Evolutionary conservation across 2,113 vertebrate species (phyloP).

Genomic region (Ophthalmolycus amberensis): DNA sequence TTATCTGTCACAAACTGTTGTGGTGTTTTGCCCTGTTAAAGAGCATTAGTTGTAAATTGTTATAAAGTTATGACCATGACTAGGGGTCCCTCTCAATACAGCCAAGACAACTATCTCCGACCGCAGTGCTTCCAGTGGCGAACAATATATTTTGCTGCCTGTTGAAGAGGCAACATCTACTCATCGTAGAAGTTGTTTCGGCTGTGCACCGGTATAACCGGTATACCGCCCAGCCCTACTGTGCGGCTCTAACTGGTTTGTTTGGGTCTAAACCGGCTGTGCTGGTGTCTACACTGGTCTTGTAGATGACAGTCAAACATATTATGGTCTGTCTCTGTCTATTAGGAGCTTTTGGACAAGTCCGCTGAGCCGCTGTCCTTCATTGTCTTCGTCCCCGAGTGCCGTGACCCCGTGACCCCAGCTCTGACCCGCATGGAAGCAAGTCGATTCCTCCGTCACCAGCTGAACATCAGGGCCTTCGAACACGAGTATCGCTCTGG

Average conservation of each 20-base stretch:
- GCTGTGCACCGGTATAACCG: too few species aligned
- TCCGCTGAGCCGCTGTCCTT: constrained; percentile 79
- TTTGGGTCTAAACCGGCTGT: background rate
- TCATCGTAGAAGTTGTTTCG: too few species aligned
- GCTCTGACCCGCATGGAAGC: constrained; percentile 75
- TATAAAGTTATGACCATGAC: too few species aligned
- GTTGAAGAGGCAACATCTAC: too few species aligned
- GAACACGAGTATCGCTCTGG: constrained; percentile 79
- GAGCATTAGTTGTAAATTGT: too few species aligned
- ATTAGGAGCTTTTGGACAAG: constrained; percentile 65
- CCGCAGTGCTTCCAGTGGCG: too few species aligned
- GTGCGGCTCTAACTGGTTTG: background rate
- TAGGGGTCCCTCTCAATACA: too few species aligned
- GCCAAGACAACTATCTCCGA: too few species aligned
- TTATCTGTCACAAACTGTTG: too few species aligned
- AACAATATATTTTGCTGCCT: too few species aligned
- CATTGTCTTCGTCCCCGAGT: constrained; percentile 76
- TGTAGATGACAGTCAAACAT: background rate
- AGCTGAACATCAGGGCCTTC: constrained; percentile 67
- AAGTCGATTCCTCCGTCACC: constrained; percentile 74
- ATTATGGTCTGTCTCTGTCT: background rate
- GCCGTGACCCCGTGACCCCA: constrained; percentile 75
- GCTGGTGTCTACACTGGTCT: background rate
- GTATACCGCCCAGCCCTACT: too few species aligned
- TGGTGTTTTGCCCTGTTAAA: too few species aligned